Evolutionary conservation across 2,113 vertebrate genomes (phyloP).

Genomic region (Nycticryphes semicollaris): DNA sequence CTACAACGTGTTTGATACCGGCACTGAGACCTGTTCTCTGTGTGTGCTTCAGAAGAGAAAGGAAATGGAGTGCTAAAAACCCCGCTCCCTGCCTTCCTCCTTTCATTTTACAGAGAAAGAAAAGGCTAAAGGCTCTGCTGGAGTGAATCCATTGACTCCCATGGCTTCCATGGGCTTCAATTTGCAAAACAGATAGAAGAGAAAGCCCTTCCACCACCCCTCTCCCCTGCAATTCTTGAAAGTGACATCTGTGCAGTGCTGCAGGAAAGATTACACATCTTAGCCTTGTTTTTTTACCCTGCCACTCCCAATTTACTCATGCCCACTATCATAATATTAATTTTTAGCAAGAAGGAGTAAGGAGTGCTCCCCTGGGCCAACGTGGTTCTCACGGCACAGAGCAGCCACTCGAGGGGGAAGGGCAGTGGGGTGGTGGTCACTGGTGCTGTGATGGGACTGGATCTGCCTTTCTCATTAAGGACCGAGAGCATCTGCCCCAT

Average conservation of each 20-base stretch:
- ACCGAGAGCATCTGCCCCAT: fast-evolving
- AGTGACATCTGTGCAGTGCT: slow-evolving; percentile 54
- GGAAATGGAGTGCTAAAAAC: slow-evolving; percentile 35
- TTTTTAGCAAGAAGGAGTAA: slow-evolving; percentile 40
- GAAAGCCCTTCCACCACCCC: slow-evolving; percentile 25
- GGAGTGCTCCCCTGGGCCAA: slow-evolving; percentile 10
- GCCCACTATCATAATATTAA: neutral
- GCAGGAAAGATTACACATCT: slow-evolving; percentile 35
- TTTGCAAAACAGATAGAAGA: slow-evolving; percentile 46
- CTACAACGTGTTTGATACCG: neutral
- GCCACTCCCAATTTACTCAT: slow-evolving; percentile 58
- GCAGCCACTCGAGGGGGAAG: neutral
- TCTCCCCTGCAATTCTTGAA: slow-evolving; percentile 34
- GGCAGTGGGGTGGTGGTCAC: fast-evolving
- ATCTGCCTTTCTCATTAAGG: neutral
- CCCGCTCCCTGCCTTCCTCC: slow-evolving; percentile 4
- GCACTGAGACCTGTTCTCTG: neutral
- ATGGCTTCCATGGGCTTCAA: slow-evolving; percentile 34
- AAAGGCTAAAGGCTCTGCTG: slow-evolving; percentile 64
- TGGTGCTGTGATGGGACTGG: fast-evolving
- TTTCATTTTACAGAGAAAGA: slow-evolving; percentile 37
- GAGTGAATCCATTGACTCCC: slow-evolving; percentile 46
- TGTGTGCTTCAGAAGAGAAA: slow-evolving; percentile 15
- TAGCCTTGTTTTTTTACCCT: slow-evolving; percentile 21
- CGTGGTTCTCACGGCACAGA: fast-evolving